Base-by-base conservation (phyloP, 2,113 vertebrate species). In the Buteo buteo region DNA sequence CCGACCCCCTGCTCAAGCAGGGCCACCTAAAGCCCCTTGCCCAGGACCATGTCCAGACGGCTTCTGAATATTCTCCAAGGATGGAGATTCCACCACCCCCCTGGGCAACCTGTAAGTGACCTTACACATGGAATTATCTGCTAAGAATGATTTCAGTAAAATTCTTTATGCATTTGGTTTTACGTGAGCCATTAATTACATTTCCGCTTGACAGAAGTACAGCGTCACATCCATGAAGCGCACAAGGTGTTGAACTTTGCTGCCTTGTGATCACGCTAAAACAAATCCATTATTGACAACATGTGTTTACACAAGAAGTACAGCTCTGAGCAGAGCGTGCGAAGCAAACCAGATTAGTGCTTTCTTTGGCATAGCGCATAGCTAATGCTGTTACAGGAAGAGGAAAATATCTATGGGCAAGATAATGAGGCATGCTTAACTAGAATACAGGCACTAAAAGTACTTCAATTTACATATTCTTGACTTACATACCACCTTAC, bases 261-360 rank as follows among this genome's bases (percentile, higher is more conserved):
- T 96, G 89, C 93, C 40, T 79, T 28, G 95, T 66, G 29, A 90
- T 85, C 84, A 81, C 25, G 3, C 82, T 85, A 67, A 83, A 97
- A 90, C 87, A 58, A 84, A 97, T 62, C 91, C 74, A 59, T 57
- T 85, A 78, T 54, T 97, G 96, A 88, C 88, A 82, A 87, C 55
- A 47, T 31, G 24, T 8, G 11, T 57, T 67, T 69, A 50, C 65
- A 21, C 72, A 69, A 61, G 58, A 81, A 95, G 77, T 21, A 87
- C 44, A 91, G 38, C 58, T 36, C 25, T 64, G 21, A 94, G 92
- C 74, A 82, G 38, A 40, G 66, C 78, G 40, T 21, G 58, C 57
- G 78, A 72, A 93, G 31, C 93, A 96, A 77, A 62, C 72, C 71
- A 95, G 59, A 87, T 83, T 38, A 90, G 45, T 93, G 65, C 67